Percentiles rank a stretch among this genome's conserved stretches.
phyloP scores from a whole-genome alignment of 2,888 invertebrate species.

The Euclidia mi region DNA sequence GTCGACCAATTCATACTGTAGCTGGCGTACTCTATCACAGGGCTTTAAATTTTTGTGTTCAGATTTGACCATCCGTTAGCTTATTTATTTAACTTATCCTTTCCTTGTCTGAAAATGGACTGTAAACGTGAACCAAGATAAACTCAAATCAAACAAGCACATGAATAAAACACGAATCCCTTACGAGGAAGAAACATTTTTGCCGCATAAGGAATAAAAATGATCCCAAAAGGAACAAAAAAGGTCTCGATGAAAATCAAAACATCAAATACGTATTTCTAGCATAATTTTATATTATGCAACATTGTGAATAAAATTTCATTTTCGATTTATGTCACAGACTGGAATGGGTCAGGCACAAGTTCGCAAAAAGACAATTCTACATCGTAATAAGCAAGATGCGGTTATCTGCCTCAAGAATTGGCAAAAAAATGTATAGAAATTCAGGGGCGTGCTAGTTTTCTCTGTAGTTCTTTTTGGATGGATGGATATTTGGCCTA shows the following conservation, averaged over 20 bases:
- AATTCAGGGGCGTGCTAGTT: constrained; percentile 28
- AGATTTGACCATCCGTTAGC: not conserved
- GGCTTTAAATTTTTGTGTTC: too few relatives aligned
- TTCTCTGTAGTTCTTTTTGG: constrained; percentile 14
- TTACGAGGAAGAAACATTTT: too few relatives aligned
- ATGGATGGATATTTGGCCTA: constrained; percentile 5
- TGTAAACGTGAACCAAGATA: too few relatives aligned
- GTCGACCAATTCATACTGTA: too few relatives aligned
- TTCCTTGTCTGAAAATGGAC: too few relatives aligned
- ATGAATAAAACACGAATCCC: too few relatives aligned
- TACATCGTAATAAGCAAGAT: constrained; percentile 49
- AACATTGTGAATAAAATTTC: constrained; percentile 39
- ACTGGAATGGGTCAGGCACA: constrained; percentile 56
- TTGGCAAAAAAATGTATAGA: constrained; percentile 44
- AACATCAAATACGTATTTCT: constrained; percentile 32
- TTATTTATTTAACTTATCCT: not conserved
- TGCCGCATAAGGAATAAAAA: not conserved
- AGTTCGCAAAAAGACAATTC: constrained; percentile 51
- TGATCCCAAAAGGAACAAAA: constrained; percentile 21
- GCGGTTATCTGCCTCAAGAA: constrained; percentile 32
- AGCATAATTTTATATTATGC: constrained; percentile 35
- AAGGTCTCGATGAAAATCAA: constrained; percentile 33
- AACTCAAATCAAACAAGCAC: too few relatives aligned
- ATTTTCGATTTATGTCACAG: constrained; percentile 50
- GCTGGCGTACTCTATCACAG: too few relatives aligned